phyloP scores from a whole-genome alignment of 1,140 invertebrate genomes.

The Papilio dardanus region DNA sequence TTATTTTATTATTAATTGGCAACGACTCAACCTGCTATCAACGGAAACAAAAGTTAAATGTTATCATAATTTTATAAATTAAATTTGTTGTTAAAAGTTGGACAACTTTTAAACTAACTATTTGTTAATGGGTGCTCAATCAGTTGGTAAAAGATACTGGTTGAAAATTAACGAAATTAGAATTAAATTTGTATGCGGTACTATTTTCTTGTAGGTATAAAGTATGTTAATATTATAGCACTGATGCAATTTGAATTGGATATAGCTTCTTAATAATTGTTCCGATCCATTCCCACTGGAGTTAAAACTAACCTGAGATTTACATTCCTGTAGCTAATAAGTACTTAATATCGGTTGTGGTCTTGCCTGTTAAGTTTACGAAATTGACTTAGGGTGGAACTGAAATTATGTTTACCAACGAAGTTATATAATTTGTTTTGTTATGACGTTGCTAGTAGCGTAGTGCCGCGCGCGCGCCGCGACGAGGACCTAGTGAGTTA shows the following conservation, averaged over 20 bases:
- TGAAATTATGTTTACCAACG: constrained; percentile 82
- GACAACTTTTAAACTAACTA: neutral
- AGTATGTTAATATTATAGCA: neutral
- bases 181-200: constrained; percentile 3
- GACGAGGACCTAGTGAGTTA: constrained; percentile 76
- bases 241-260: neutral
- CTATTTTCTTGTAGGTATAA: neutral
- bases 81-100: neutral
- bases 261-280: constrained; percentile 40
- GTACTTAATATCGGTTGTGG: constrained; percentile 84
- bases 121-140: neutral
- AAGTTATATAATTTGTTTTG: constrained; percentile 78
- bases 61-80: too few species aligned
- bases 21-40: constrained; percentile 22
- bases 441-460: constrained; percentile 64
- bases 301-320: constrained; percentile 60
- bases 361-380: constrained; percentile 83
- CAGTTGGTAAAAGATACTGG: neutral
- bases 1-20: constrained; percentile 25
- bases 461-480: constrained; percentile 61
- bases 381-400: constrained; percentile 77
- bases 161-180: constrained; percentile 15
- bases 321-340: constrained; percentile 82
- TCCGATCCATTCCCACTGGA: constrained; percentile 53
- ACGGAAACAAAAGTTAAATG: too few species aligned